Conservation (phyloP, 2,113 vertebrate species). For the Podilymbus podiceps region DNA sequence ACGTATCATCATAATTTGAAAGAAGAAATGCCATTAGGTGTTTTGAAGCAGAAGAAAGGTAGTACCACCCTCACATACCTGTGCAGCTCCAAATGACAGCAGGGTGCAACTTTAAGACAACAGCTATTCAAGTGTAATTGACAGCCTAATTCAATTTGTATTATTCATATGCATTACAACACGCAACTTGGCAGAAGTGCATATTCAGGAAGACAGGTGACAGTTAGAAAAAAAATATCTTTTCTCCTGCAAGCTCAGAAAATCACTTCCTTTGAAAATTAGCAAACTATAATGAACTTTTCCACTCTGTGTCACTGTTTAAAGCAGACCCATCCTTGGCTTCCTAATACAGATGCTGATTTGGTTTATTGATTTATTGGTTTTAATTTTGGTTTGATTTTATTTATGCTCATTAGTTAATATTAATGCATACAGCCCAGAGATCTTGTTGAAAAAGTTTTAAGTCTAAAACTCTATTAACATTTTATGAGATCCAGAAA, state of each 20-base stretch:
- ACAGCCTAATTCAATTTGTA: slow-evolving; percentile 4
- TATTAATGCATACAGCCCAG: neutral
- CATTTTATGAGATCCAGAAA: neutral
- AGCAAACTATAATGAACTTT: neutral
- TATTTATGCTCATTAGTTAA: neutral
- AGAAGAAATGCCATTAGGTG: neutral
- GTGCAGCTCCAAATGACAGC: neutral
- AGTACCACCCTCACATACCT: neutral
- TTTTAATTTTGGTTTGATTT: neutral
- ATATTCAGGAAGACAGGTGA: neutral
- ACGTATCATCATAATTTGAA: neutral
- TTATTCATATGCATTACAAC: neutral
- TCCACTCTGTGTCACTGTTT: neutral
- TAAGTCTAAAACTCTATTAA: neutral
- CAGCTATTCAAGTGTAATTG: neutral
- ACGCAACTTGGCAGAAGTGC: neutral
- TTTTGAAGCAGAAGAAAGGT: neutral
- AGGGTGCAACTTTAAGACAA: neutral
- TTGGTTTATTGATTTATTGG: neutral
- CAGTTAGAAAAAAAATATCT: neutral
- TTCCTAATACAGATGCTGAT: neutral
- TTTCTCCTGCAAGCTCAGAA: neutral
- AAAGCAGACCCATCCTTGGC: neutral
- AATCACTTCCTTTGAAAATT: neutral
- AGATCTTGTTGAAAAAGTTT: neutral